Percentiles rank a stretch among this genome's conserved stretches.
phyloP scores from a whole-genome alignment of 2,797 vertebrate genomes.

The Leptoclinus maculatus region DNA sequence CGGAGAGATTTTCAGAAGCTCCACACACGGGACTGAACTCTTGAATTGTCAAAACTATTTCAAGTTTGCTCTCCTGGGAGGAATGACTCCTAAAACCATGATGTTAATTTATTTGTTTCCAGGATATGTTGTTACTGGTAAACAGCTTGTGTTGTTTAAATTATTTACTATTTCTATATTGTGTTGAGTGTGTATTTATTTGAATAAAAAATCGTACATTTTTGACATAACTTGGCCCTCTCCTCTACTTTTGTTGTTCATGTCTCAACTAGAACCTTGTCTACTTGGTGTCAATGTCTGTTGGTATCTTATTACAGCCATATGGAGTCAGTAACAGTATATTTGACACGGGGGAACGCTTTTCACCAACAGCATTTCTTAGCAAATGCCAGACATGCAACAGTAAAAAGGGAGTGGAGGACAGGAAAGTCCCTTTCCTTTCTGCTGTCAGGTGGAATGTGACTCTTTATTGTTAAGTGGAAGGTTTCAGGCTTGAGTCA shows the following conservation, averaged over 20 bases:
- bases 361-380: constrained; percentile 33
- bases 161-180: constrained; percentile 79
- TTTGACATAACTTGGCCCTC: constrained; percentile 60
- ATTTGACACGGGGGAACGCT: constrained; percentile 13
- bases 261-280: not conserved
- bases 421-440: constrained; percentile 73
- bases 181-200: constrained; percentile 85
- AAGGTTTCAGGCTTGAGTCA: constrained; percentile 56
- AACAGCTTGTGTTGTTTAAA: constrained; percentile 79
- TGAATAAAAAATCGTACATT: constrained; percentile 83
- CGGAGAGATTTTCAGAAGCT: constrained; percentile 55
- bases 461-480: constrained; percentile 50
- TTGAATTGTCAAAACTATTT: constrained; percentile 75
- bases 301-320: not conserved
- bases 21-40: constrained; percentile 76
- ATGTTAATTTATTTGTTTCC: constrained; percentile 86
- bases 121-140: constrained; percentile 72
- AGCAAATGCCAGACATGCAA: constrained; percentile 51
- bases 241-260: constrained; percentile 4
- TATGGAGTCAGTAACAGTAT: constrained; percentile 4
- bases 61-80: constrained; percentile 68
- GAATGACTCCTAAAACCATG: constrained; percentile 65
- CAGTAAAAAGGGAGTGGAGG: constrained; percentile 47
- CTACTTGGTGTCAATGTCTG: not conserved
- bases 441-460: constrained; percentile 75